Conservation (phyloP, 1,140 invertebrate genomes). For the Panagrolaimus sp. region DNA sequence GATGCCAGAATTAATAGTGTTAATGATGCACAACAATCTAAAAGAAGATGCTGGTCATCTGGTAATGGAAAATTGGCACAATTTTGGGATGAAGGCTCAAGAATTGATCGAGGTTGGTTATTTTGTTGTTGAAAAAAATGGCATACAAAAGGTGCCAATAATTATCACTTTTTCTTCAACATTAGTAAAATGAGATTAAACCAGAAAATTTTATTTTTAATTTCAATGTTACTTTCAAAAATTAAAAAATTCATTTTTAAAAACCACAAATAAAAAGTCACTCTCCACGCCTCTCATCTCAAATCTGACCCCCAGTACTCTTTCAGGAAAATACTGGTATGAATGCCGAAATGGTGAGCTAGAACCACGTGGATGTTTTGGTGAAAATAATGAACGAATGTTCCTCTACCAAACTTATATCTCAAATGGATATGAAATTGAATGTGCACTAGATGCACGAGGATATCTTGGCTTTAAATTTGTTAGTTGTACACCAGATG, state of each 20-base stretch:
- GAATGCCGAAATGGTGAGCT: conserved; percentile 12
- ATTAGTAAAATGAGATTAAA: too few species aligned
- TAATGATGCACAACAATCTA: not conserved
- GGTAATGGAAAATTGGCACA: conserved; percentile 10
- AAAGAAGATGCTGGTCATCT: conserved; percentile 13
- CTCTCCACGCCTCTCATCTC: not conserved
- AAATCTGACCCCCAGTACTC: too few species aligned
- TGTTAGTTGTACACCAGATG: conserved; percentile 6
- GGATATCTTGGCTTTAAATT: conserved; percentile 1
- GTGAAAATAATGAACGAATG: conserved; percentile 8
- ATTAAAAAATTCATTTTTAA: too few species aligned
- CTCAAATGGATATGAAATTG: conserved; percentile 7
- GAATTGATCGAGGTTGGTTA: conserved; percentile 16
- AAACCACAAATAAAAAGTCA: too few species aligned
- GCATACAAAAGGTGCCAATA: too few species aligned
- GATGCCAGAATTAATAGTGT: not conserved
- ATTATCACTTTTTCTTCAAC: too few species aligned
- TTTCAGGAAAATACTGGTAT: conserved; percentile 17
- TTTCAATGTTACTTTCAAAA: too few species aligned
- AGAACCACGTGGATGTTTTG: conserved; percentile 13
- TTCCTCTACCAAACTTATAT: conserved; percentile 8
- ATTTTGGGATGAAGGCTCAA: conserved; percentile 13
- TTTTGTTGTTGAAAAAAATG: too few species aligned
- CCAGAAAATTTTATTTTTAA: too few species aligned
- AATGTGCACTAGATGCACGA: not conserved